These are phyloP conservation scores for Hydrotaea diabolus DNA, from an alignment of 2,888 invertebrate genomes.

Conservation along the genomic window DNA sequence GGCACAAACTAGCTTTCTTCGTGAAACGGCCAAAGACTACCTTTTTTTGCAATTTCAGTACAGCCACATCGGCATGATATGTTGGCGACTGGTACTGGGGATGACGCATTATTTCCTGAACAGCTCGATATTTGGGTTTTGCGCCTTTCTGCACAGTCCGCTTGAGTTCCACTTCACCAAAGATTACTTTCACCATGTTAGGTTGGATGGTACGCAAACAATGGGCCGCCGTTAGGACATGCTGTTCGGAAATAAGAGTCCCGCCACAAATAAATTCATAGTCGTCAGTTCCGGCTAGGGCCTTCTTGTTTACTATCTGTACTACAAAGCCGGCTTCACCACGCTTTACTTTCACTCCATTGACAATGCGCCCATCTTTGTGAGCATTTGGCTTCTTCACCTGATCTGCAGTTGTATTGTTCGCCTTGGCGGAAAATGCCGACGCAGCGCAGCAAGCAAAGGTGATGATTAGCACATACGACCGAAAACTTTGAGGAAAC, in stretches of 20 bases:
- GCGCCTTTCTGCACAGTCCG: too few relatives aligned
- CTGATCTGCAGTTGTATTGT: too few relatives aligned
- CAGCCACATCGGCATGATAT: slow-evolving; percentile 74
- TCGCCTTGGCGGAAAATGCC: too few relatives aligned
- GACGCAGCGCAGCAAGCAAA: too few relatives aligned
- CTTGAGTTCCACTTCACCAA: slow-evolving; percentile 68
- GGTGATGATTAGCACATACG: too few relatives aligned
- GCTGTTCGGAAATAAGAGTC: slow-evolving; percentile 71
- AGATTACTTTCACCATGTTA: slow-evolving; percentile 68
- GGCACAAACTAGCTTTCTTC: slow-evolving; percentile 63
- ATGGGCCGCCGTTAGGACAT: slow-evolving; percentile 76
- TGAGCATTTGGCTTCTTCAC: too few relatives aligned
- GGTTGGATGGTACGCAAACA: slow-evolving; percentile 71
- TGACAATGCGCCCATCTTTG: too few relatives aligned
- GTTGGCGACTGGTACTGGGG: slow-evolving; percentile 70
- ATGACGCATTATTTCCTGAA: slow-evolving; percentile 70
- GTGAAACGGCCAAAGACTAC: slow-evolving; percentile 58
- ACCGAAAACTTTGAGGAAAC: too few relatives aligned
- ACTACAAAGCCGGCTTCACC: too few relatives aligned
- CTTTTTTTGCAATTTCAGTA: slow-evolving; percentile 71
- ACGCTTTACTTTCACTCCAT: too few relatives aligned
- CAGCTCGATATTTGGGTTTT: slow-evolving; percentile 66
- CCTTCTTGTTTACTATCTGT: too few relatives aligned
- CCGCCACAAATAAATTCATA: slow-evolving; percentile 75
- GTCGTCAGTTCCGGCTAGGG: too few relatives aligned